Base-by-base conservation (phyloP, 2,113 vertebrate species). In the Cyprinus carpio region DNA sequence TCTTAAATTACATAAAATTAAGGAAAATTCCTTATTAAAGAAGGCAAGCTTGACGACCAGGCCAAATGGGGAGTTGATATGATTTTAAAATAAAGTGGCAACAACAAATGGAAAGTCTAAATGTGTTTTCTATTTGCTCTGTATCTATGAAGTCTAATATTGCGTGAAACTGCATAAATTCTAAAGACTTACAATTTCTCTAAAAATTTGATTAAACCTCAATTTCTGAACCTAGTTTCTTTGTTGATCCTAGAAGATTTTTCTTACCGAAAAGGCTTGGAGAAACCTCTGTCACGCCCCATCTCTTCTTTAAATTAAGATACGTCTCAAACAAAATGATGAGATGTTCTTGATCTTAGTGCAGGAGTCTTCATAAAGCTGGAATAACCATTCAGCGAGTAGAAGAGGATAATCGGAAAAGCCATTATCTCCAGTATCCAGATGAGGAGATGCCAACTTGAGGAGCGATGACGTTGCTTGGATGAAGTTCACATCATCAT, bases 261-360 rank as follows among this genome's bases (percentile, higher is more conserved):
- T 49, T 85, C 95, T 8, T 97, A 98, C 97, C 97, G 95, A 96
- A 98, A 97, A 93, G 96, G 96, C 90, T 95, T 95, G 89, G 96
- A 96, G 94, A 98, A 96, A 90, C 93, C 96, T 92, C 95, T 95
- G 91, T 97, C 96, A 90, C 97, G 96, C 90, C 96, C 96, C 97
- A 99, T 99, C 93, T 94, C 93, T 94, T 88, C 87, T 87, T 86
- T 2, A 87, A 85, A 88, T 89, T 91, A 60, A 60, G 56, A n/a
- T 60, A 81, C 16, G 15, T 82, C 87, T 87, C 69, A 82, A 79
- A 78, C 83, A 83, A 87, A 43, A 86, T 43, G 37, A 56, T 62
- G 16, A 58, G 46, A 79, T 40, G 83, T 81, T 81, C 89, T 87
- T 75, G 23, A 80, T 85, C 56, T 77, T 58, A 60, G 85, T 86